Percentiles rank a stretch among this genome's conserved stretches.
phyloP scores from a whole-genome alignment of 2,113 vertebrate species.

The Gila orcuttii region DNA sequence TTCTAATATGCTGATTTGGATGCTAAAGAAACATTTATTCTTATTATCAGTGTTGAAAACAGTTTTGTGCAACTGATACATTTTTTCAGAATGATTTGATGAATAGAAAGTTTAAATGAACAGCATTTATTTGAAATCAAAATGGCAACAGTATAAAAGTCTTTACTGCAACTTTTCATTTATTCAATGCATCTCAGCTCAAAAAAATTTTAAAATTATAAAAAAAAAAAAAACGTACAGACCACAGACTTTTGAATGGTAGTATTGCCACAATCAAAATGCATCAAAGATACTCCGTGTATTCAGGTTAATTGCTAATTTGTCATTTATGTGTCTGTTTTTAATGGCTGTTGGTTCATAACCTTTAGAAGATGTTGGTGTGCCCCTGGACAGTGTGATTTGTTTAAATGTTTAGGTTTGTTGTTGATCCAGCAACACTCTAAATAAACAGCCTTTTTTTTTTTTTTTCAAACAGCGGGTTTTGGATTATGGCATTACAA shows the following conservation, averaged over 20 bases:
- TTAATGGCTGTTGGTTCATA: background rate
- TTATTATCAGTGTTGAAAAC: background rate
- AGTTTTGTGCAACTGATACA: background rate
- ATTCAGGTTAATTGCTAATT: background rate
- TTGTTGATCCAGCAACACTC: background rate
- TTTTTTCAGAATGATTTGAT: background rate
- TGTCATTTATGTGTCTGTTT: background rate
- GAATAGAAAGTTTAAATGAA: background rate
- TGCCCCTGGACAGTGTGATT: background rate
- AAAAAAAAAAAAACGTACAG: background rate
- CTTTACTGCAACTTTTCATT: background rate
- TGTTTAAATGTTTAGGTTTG: background rate
- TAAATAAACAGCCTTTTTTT: background rate
- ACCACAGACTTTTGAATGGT: background rate
- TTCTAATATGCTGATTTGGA: background rate
- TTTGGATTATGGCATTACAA: constrained; percentile 15
- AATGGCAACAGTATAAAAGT: background rate
- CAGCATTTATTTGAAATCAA: background rate
- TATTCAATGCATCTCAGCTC: background rate
- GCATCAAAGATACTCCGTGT: background rate
- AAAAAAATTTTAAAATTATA: background rate
- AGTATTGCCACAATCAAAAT: background rate
- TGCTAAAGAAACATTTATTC: background rate
- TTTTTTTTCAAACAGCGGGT: background rate
- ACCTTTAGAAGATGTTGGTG: background rate